Percentiles rank a stretch among this genome's conserved stretches.
These are phyloP conservation scores for Nomada fabriciana DNA, from an alignment of 2,888 invertebrate genomes.

Conservation along the genomic window DNA sequence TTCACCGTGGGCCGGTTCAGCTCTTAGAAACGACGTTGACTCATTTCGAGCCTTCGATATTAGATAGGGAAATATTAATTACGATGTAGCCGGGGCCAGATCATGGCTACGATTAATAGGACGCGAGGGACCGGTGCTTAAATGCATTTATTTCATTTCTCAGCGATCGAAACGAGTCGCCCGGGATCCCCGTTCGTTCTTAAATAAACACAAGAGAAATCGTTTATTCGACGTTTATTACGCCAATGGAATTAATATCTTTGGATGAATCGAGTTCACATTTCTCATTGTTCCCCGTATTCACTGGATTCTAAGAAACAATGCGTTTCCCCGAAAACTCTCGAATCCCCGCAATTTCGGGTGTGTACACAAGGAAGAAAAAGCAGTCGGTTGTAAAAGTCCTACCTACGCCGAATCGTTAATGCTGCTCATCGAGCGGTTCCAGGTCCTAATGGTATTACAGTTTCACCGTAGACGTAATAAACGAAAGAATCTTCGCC, in stretches of 20 bases:
- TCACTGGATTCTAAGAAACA: too few species aligned
- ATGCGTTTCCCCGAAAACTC: too few species aligned
- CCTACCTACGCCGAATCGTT: constrained; percentile 10
- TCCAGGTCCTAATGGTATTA: constrained; percentile 25
- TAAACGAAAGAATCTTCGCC: constrained; percentile 2
- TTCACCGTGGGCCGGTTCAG: constrained; percentile 1
- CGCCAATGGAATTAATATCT: too few species aligned
- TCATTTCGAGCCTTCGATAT: constrained; percentile 24
- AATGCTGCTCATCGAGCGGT: neutral
- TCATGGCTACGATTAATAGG: constrained; percentile 57
- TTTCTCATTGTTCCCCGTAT: too few species aligned
- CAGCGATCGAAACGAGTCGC: constrained; percentile 16
- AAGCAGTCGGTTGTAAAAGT: constrained; percentile 24
- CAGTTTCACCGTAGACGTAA: constrained; percentile 14
- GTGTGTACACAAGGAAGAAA: neutral
- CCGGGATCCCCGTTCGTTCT: too few species aligned
- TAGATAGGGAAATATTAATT: constrained; percentile 42
- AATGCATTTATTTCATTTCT: constrained; percentile 29
- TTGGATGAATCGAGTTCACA: too few species aligned
- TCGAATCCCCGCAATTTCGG: too few species aligned
- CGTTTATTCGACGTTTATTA: too few species aligned
- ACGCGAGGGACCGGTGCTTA: constrained; percentile 46
- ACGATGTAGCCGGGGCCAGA: constrained; percentile 15
- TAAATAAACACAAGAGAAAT: too few species aligned
- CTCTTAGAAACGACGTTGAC: neutral